phyloP scores from a whole-genome alignment of 2,888 invertebrate species.

The Diarsia dahlii region DNA sequence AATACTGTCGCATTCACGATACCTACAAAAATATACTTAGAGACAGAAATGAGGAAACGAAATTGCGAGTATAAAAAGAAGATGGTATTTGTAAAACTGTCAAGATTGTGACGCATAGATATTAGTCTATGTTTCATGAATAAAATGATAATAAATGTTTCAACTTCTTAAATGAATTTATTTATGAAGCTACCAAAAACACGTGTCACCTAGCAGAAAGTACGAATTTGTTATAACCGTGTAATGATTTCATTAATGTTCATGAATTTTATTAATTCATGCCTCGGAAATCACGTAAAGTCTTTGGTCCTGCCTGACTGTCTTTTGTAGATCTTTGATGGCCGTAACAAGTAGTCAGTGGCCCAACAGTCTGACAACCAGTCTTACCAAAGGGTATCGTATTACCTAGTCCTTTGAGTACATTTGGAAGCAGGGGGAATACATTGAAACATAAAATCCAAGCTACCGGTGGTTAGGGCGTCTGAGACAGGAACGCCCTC shows the following conservation, averaged over 20 bases:
- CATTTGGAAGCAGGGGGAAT: too few relatives aligned
- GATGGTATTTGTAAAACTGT: slow-evolving; percentile 28
- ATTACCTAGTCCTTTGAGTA: too few relatives aligned
- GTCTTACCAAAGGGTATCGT: too few relatives aligned
- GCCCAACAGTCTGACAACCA: too few relatives aligned
- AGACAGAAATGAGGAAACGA: slow-evolving; percentile 38
- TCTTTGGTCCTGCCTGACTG: neutral
- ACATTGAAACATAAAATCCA: too few relatives aligned
- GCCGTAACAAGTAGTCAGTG: neutral
- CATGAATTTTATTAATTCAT: neutral
- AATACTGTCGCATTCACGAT: neutral
- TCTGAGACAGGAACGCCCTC: neutral
- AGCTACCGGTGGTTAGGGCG: too few relatives aligned
- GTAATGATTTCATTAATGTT: neutral
- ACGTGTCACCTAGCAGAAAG: neutral
- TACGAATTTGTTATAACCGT: neutral
- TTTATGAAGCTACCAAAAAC: neutral
- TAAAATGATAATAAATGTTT: slow-evolving; percentile 7
- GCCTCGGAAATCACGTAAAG: neutral
- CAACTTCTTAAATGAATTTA: neutral
- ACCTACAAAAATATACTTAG: slow-evolving; percentile 27
- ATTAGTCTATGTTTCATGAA: slow-evolving; percentile 20
- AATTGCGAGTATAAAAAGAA: slow-evolving; percentile 19
- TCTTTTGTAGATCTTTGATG: neutral
- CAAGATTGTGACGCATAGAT: slow-evolving; percentile 11